These are phyloP conservation scores for Ormyrus nitidulus DNA, from an alignment of 2,888 invertebrate genomes.

Conservation along the genomic window DNA sequence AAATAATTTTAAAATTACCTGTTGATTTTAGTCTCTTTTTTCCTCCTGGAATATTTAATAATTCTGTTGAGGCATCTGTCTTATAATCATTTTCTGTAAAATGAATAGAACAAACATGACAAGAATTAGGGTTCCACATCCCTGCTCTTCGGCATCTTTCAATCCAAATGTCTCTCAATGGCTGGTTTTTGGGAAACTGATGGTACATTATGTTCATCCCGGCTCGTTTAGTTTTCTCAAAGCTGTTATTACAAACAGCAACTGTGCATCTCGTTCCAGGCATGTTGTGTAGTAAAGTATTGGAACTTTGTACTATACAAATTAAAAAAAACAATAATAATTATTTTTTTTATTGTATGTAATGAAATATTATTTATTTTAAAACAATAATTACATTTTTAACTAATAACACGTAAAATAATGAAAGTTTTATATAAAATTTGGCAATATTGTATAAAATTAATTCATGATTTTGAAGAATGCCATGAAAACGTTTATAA, in stretches of 20 bases:
- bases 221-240: conserved; percentile 48
- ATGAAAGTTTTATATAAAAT: too few species aligned
- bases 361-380: too few species aligned
- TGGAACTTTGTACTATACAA: too few species aligned
- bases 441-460: too few species aligned
- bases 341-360: too few species aligned
- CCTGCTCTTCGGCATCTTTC: conserved; percentile 47
- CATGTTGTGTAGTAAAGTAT: conserved; percentile 9
- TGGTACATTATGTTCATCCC: conserved; percentile 51
- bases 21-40: conserved; percentile 46
- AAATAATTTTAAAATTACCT: conserved; percentile 20
- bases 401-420: too few species aligned
- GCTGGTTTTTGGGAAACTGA: conserved; percentile 48
- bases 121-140: conserved; percentile 52
- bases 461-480: too few species aligned
- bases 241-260: conserved; percentile 53
- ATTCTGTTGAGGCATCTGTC: conserved; percentile 1
- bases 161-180: conserved; percentile 50
- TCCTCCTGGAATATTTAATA: background rate
- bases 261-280: conserved; percentile 55
- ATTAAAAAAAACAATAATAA: background rate
- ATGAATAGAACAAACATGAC: conserved; percentile 53
- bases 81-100: conserved; percentile 52
- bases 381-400: too few species aligned
- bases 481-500: background rate